These are phyloP conservation scores for Halichoerus grypus DNA, from an alignment of 2,113 vertebrate genomes.

Conservation along the genomic window DNA sequence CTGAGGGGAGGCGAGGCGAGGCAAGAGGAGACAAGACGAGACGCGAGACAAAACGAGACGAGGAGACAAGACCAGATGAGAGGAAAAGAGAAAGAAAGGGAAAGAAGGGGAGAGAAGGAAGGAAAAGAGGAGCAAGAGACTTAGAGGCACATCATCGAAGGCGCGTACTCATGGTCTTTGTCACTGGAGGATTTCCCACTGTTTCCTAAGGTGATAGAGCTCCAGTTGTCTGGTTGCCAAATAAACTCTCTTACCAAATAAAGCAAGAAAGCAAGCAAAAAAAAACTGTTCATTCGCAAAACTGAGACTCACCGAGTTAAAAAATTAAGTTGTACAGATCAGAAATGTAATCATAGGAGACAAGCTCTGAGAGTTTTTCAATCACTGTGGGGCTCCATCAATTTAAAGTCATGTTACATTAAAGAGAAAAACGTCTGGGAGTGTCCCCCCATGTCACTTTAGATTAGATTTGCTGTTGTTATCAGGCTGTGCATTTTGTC, in stretches of 20 bases:
- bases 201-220: not conserved
- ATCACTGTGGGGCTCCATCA: conserved; percentile 91
- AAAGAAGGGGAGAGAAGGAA: not conserved
- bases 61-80: too few relatives aligned
- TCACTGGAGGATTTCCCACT: not conserved
- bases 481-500: conserved; percentile 88
- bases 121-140: not conserved
- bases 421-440: conserved; percentile 89
- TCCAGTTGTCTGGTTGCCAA: conserved; percentile 46
- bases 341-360: conserved; percentile 92
- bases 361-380: conserved; percentile 92
- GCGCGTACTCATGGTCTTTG: fast-evolving
- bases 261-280: conserved; percentile 71
- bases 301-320: conserved; percentile 87
- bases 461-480: conserved; percentile 92
- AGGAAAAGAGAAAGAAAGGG: too few relatives aligned
- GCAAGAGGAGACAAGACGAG: too few relatives aligned
- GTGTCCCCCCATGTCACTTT: conserved; percentile 89
- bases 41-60: too few relatives aligned
- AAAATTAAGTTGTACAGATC: conserved; percentile 93
- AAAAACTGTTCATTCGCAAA: conserved; percentile 83
- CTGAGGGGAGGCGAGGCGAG: too few relatives aligned
- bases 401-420: conserved; percentile 93
- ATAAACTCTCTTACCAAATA: conserved; percentile 55
- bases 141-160: fast-evolving